Evolutionary conservation across 2,113 vertebrate genomes (phyloP), one percentile per base, ranked within the genome.

Genomic region (Cricetomys ansorgei): DNA sequence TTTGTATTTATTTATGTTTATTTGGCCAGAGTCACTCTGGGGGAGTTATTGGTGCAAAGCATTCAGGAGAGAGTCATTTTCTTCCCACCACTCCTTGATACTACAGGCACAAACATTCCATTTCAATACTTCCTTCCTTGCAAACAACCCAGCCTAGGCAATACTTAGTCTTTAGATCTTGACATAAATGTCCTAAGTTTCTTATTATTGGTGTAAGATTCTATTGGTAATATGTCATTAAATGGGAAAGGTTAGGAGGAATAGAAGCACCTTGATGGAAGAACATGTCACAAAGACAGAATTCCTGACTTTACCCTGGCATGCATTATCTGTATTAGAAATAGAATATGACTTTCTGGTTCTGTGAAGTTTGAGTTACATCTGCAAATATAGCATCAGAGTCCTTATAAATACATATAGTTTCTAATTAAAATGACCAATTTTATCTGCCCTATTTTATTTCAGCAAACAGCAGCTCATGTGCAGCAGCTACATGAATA

Each of bases 311-410:
- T 75, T n/a, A 83, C 9, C 11, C 59, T 80, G n/a, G 19, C 37
- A 48, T 77, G 94, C 90, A 15, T 73, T 94, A 94, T 97, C 34
- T 92, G 72, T 57, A 34, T 25, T 29, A 19, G 19, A 70, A 53
- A 12, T 21, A 88, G 17, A 31, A 12, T 73, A 23, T 73, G 62
- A 10, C 11, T 37, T 83, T 91, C 75, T 75, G 27, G 40, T 7
- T 91, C 4, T 53, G 4, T 19, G 43, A 65, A 75, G 21, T 79
- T 5, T 92, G 65, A 91, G 83, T 53, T 91, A 57, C 27, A 4
- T 81, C 31, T 94, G 76, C 3, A 69, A 15, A 23, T 70, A 31
- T 37, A 53, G 34, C 21, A 75, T 57, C 65, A 76, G 43, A 70
- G 19, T 80, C 29, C 69, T 87, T 50, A 84, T 31, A 79, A 95